A percentile compares a stretch with the other conserved stretches of the same genome.
Conservation (phyloP, 2,113 vertebrate species). For the Trogon melanurus region DNA sequence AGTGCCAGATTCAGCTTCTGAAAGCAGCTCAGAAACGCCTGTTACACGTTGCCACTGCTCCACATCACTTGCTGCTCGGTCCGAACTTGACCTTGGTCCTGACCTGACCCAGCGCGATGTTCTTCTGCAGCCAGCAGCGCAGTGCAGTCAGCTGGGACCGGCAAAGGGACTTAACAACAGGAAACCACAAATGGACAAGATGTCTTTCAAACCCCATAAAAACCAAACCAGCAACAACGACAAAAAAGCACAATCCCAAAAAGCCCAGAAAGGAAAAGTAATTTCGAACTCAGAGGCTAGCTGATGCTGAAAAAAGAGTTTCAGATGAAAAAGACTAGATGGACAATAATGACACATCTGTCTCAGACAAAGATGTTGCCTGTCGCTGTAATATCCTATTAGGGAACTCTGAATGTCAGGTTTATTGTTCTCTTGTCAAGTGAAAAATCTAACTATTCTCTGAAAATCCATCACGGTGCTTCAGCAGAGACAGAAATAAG, state of each 20-base stretch:
- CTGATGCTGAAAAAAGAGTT: background rate
- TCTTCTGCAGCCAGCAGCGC: background rate
- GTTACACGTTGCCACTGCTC: background rate
- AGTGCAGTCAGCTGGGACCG: background rate
- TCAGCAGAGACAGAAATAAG: background rate
- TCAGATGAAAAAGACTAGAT: background rate
- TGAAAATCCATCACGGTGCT: background rate
- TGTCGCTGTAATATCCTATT: background rate
- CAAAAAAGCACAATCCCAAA: background rate
- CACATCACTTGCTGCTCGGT: background rate
- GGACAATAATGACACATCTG: background rate
- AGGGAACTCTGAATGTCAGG: conserved; percentile 16
- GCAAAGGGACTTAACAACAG: background rate
- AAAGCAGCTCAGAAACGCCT: background rate
- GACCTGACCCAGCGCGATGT: background rate
- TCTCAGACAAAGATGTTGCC: conserved; percentile 16
- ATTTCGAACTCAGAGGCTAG: background rate
- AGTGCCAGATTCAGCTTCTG: background rate
- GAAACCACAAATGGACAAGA: background rate
- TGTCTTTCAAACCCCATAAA: background rate
- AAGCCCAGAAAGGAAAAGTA: background rate
- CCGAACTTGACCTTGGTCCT: background rate
- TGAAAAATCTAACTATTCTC: background rate
- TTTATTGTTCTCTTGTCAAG: conserved; percentile 31
- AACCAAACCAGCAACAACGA: background rate